Base-by-base conservation (phyloP, 2,113 vertebrate species). In the Smithornis capensis region DNA sequence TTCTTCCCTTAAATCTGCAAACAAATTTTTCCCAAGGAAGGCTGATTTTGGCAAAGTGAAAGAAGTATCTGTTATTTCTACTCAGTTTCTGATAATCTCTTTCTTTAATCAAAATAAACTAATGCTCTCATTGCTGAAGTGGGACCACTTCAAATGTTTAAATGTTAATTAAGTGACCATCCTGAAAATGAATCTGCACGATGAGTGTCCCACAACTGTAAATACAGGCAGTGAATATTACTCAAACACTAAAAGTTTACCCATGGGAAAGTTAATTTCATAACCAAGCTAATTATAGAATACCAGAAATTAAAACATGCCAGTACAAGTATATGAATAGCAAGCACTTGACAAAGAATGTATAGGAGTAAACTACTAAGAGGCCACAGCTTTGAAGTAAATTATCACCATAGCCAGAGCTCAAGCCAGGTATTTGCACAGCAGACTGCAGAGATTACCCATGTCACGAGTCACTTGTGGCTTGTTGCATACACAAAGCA, bases 401-500 rank as follows among this genome's bases (percentile, higher is more conserved):
- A 53, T 19, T 33, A 56, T 33, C 77, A 40, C 21, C 62, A 55
- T 2, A 76, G 59, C 7, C 84, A 94, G 69, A 71, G 56, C 23
- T 75, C 64, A 84, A 7, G 5, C 28, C 45, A 60, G 18, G 25
- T 23, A 53, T 29, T 27, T 76, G 53, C 52, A 75, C 0, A 74
- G 37, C 29, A 44, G 3, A 75, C 0, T 37, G 62, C 70, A 92
- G 49, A 94, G 21, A 64, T 27, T 14, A 17, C 7, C 50, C 65
- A n/a, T 0, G 0, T 13, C 31, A 68, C 35, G 44, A 45, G 44
- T 31, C 29, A n/a, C 29, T 10, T 2, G 0, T 9, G 35, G 35
- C 6, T 56, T 40, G 28, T 1, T 68, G 57, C 35, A 17, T 7
- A 77, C 8, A 64, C 49, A 85, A 35, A 29, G 0, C 31, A 59